A percentile compares a stretch with the other conserved stretches of the same genome.
phyloP scores from a whole-genome alignment of 2,888 invertebrate species.

The Pseudoips prasinana region DNA sequence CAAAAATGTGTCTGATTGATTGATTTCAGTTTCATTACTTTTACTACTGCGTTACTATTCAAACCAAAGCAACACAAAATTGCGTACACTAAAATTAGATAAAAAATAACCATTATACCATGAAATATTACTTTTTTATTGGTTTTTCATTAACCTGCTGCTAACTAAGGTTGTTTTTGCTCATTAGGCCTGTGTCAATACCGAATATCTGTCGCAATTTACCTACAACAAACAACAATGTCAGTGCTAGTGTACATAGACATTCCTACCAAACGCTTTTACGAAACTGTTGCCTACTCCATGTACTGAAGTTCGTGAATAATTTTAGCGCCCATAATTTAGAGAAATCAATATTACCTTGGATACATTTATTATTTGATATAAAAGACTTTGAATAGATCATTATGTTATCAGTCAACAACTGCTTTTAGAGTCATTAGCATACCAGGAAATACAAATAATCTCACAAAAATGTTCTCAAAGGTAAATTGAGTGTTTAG shows the following conservation, averaged over 20 bases:
- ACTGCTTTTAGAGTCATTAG: constrained; percentile 44
- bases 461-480: constrained; percentile 52
- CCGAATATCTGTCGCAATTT: constrained; percentile 45
- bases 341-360: constrained; percentile 74
- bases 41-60: too few species aligned
- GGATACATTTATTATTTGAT: constrained; percentile 58
- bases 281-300: constrained; percentile 56
- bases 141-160: too few species aligned
- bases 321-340: constrained; percentile 50
- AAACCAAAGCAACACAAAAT: too few species aligned
- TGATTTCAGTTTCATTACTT: too few species aligned
- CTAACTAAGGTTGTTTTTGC: too few species aligned
- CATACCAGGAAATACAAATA: constrained; percentile 37
- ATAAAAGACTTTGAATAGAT: constrained; percentile 64
- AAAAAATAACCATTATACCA: too few species aligned
- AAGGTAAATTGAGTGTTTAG: constrained; percentile 53
- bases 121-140: too few species aligned
- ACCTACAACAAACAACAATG: constrained; percentile 46
- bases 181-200: too few species aligned
- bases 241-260: constrained; percentile 40
- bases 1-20: too few species aligned
- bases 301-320: constrained; percentile 48
- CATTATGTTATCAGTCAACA: constrained; percentile 59
- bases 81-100: too few species aligned
- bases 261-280: constrained; percentile 43